A percentile compares a stretch with the other conserved stretches of the same genome.
These are phyloP conservation scores for Bactericera cockerelli DNA, from an alignment of 1,140 invertebrate species.

Conservation along the genomic window DNA sequence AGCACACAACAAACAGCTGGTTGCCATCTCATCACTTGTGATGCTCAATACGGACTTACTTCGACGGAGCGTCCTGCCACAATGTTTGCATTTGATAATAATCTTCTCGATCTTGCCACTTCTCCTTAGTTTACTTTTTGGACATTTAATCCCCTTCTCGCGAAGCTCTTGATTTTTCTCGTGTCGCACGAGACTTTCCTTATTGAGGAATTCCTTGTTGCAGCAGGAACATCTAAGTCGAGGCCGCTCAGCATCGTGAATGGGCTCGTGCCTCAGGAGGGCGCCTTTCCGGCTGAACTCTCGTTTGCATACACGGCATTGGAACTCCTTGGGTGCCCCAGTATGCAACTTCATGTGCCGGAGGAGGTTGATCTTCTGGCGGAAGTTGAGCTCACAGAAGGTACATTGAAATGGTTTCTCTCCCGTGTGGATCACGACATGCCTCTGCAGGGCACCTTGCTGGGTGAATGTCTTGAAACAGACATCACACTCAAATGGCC, in stretches of 20 bases:
- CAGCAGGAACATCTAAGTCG: slow-evolving; percentile 32
- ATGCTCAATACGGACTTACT: background rate
- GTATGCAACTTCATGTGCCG: slow-evolving; percentile 3
- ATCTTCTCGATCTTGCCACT: background rate
- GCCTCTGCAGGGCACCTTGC: slow-evolving; percentile 30
- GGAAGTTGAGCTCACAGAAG: slow-evolving; percentile 29
- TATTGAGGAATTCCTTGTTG: slow-evolving; percentile 36
- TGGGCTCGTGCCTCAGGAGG: slow-evolving; percentile 13
- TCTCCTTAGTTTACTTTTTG: background rate
- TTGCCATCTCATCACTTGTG: background rate
- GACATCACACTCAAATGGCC: slow-evolving; percentile 14
- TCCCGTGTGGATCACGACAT: slow-evolving; percentile 31
- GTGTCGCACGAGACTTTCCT: slow-evolving; percentile 28
- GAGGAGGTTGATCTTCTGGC: slow-evolving; percentile 11
- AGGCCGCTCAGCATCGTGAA: slow-evolving; percentile 15
- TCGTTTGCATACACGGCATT: slow-evolving; percentile 12
- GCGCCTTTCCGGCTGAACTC: background rate
- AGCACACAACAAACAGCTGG: background rate
- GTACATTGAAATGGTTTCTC: slow-evolving; percentile 25
- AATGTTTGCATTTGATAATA: slow-evolving; percentile 30
- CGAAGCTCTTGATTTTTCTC: slow-evolving; percentile 27
- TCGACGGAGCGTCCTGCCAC: slow-evolving; percentile 22
- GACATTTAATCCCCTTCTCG: slow-evolving; percentile 29
- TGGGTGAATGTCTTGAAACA: slow-evolving; percentile 19
- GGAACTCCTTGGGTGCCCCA: background rate